Percentiles rank a stretch among this genome's conserved stretches.
phyloP scores from a whole-genome alignment of 2,113 vertebrate genomes.

The Chionomys nivalis region DNA sequence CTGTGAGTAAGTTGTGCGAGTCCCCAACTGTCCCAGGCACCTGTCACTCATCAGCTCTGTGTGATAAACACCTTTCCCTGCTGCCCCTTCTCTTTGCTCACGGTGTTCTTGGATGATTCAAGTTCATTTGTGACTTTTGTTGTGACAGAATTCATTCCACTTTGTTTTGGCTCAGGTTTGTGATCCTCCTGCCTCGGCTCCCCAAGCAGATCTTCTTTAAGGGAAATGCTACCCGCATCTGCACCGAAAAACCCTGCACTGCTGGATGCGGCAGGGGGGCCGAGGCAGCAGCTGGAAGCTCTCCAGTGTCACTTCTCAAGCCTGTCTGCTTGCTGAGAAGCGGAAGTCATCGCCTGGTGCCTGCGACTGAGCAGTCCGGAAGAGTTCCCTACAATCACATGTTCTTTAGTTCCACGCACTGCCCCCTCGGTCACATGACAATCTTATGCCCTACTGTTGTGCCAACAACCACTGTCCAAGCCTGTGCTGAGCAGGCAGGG shows the following conservation, averaged over 20 bases:
- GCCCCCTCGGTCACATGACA: background rate
- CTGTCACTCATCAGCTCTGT: fast-evolving
- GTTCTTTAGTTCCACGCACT: background rate
- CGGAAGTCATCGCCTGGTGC: background rate
- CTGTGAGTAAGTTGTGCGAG: background rate
- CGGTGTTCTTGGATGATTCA: fast-evolving
- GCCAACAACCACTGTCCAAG: background rate
- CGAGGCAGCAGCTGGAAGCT: too few species aligned
- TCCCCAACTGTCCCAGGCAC: fast-evolving
- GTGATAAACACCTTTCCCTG: background rate
- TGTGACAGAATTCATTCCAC: background rate
- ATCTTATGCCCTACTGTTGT: background rate
- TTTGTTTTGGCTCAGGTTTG: background rate
- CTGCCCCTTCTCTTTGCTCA: background rate
- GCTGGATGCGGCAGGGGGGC: background rate
- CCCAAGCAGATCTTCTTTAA: too few species aligned
- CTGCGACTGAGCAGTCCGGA: background rate
- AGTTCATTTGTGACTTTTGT: background rate
- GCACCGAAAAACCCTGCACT: background rate
- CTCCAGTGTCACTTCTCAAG: too few species aligned
- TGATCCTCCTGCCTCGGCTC: background rate
- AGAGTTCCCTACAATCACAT: fast-evolving
- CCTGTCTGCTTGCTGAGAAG: background rate
- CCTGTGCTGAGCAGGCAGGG: background rate
- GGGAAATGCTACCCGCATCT: too few species aligned